These are phyloP conservation scores for Xestia ashworthii DNA, from an alignment of 2,888 invertebrate genomes.

Conservation along the genomic window DNA sequence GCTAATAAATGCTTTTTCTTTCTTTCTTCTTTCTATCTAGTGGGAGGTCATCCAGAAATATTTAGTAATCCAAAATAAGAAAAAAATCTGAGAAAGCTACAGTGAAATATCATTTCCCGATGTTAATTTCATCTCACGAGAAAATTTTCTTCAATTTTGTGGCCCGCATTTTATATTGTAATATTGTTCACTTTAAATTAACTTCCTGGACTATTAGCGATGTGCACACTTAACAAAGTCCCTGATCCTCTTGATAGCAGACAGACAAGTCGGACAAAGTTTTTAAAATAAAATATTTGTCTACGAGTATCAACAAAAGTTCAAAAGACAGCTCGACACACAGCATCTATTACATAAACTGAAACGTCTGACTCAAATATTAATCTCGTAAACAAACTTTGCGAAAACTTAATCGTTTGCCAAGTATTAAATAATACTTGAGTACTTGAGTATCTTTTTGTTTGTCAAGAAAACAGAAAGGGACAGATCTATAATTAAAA, in stretches of 20 bases:
- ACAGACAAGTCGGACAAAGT: slow-evolving; percentile 6
- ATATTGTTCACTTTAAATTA: slow-evolving; percentile 5
- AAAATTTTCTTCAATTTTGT: slow-evolving; percentile 1
- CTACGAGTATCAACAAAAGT: slow-evolving; percentile 49
- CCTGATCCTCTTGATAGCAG: not conserved
- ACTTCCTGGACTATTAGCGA: slow-evolving; percentile 10
- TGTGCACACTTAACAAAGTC: slow-evolving; percentile 11
- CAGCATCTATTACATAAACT: slow-evolving; percentile 45
- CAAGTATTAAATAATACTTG: slow-evolving; percentile 61
- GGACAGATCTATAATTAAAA: slow-evolving; percentile 83
- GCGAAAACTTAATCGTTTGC: slow-evolving; percentile 58
- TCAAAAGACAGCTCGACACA: slow-evolving; percentile 36
- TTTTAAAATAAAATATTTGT: slow-evolving; percentile 38
- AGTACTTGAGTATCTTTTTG: slow-evolving; percentile 66
- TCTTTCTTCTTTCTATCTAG: too few species aligned
- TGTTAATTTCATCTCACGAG: slow-evolving; percentile 4
- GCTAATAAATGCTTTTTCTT: too few species aligned
- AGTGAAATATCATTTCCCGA: slow-evolving; percentile 18
- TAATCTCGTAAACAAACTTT: slow-evolving; percentile 61
- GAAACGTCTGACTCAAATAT: slow-evolving; percentile 56
- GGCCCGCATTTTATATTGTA: not conserved
- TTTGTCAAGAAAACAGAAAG: slow-evolving; percentile 76
- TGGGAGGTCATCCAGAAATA: not conserved
- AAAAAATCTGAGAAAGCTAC: not conserved
- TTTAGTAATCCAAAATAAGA: not conserved